Base-by-base conservation (phyloP, 2,113 vertebrate genomes). In the Mesoclemmys tuberculata region DNA sequence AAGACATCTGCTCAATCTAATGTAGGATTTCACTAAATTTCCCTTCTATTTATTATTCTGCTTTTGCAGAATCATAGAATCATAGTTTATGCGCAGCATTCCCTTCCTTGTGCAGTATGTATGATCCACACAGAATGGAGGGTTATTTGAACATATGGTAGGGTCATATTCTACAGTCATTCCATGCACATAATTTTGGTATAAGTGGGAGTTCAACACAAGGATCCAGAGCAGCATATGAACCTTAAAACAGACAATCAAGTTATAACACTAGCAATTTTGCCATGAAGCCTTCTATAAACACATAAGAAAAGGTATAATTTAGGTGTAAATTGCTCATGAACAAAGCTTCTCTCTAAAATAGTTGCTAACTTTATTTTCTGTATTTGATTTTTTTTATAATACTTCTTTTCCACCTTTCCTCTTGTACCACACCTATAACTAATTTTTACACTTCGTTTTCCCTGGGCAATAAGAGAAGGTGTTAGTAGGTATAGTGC, bases 141-240 rank as follows among this genome's bases (percentile, higher is more conserved):
- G 4, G 16, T 52, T 78, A 77, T 51, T 89, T 85, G 75, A 82
- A 48, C 4, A 2, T 75, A 58, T 4, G 3, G 44, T 84, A 5
- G 1, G 26, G 75, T 84, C 19, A 84, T 3, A 90, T 24, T 83
- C 2, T 9, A 52, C 11, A 61, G 16, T 56, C 81, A 89, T 84
- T 90, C 41, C 61, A 77, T 77, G 74, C 41, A 77, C 41, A 29
- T 46, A 77, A 46, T 41, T 46, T 29, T 46, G 74, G 22, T 29
- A 46, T 77, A 11, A 77, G 41, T 46, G 41, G 38, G 12, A 77
- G 3, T 8, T 46, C 24, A 41, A 77, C 41, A 26, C 41, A 46
- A 22, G 0, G 52, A 90, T 83, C 19, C 8, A 52, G 4, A 48
- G 48, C 8, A 24, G 1, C 1, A 46, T 7, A 83, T 2, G 1